phyloP scores from a whole-genome alignment of 23 tunicate species.

The Trididemnum clinides region DNA sequence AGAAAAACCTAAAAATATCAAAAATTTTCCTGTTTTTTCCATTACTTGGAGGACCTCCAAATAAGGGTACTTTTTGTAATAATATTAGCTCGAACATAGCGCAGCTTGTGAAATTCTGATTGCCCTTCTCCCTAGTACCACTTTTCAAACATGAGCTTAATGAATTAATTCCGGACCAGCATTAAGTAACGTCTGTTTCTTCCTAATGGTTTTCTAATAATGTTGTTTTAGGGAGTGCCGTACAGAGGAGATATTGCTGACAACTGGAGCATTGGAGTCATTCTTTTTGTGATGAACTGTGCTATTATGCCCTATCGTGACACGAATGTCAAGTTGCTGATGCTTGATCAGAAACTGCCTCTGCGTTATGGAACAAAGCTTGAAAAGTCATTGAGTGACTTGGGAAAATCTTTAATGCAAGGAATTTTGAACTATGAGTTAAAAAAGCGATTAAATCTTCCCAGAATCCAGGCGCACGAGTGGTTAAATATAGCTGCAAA shows the following conservation, averaged over 20 bases:
- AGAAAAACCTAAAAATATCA: too few species aligned
- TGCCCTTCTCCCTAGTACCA: too few species aligned
- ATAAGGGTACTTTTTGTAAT: too few species aligned
- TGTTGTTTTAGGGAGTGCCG: conserved; percentile 60
- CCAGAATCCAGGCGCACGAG: neutral
- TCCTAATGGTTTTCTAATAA: too few species aligned
- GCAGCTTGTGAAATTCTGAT: too few species aligned
- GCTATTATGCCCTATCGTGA: conserved; percentile 90
- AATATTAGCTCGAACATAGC: too few species aligned
- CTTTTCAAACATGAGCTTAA: too few species aligned
- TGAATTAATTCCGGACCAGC: too few species aligned
- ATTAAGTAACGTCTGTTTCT: too few species aligned
- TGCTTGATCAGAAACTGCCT: conserved; percentile 62
- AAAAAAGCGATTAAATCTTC: conserved; percentile 12
- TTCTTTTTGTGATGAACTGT: conserved; percentile 72
- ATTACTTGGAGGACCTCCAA: too few species aligned
- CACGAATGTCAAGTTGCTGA: conserved; percentile 28
- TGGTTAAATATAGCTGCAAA: conserved; percentile 8
- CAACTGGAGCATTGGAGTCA: conserved; percentile 86
- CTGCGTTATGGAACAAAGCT: conserved; percentile 45
- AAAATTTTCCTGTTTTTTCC: too few species aligned
- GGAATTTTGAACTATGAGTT: conserved; percentile 34
- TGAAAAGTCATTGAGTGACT: conserved; percentile 24
- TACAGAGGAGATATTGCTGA: conserved; percentile 71
- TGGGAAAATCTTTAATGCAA: conserved; percentile 56